Base-by-base conservation (phyloP, 2,113 vertebrate species). In the Caretta caretta region DNA sequence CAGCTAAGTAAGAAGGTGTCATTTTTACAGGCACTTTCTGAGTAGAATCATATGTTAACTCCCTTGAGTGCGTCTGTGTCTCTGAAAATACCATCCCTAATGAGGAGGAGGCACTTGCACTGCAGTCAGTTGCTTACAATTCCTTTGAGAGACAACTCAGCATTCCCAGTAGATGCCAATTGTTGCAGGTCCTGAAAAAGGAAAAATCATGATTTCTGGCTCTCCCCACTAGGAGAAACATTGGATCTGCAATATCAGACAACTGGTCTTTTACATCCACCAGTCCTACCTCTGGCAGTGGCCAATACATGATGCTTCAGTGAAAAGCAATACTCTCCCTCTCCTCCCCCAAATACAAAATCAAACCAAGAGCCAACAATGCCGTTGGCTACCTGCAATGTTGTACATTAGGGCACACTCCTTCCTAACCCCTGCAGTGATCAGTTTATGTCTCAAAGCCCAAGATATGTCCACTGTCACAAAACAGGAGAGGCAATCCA, bases 91-190 rank as follows among this genome's bases (percentile, higher is more conserved):
- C 80, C 90, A n/a, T 51, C 1, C 1, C 12, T 83, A 50, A 72
- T 0, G 0, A 86, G 38, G 48, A 0, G 0, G n/a, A 0, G 0
- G 48, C 49, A 76, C 7, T 62, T 1, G 0, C 6, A 10, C 38
- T 35, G 2, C 24, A 1, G 0, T 35, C 53, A 90, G 35, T 38
- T 95, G 29, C 0, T 0, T 25, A 17, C 0, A 0, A 31, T 87
- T 59, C 82, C 75, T 93, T 53, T 83, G 79, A 80, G 50, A 1
- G 3, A 62, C 9, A 69, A 86, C 20, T 80, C 72, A 0, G 0
- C 20, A 3, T 5, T 97, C 65, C 35, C 50, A 42, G 35, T 46
- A 75, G 8, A 54, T 78, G n/a, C 12, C 91, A 90, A 75, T 53
- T 46, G 29, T 53, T 49, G 83, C 82, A 11, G 16, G 6, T 6